These are phyloP conservation scores for Smittia sp. DNA, from an alignment of 2,888 invertebrate species.

Conservation along the genomic window DNA sequence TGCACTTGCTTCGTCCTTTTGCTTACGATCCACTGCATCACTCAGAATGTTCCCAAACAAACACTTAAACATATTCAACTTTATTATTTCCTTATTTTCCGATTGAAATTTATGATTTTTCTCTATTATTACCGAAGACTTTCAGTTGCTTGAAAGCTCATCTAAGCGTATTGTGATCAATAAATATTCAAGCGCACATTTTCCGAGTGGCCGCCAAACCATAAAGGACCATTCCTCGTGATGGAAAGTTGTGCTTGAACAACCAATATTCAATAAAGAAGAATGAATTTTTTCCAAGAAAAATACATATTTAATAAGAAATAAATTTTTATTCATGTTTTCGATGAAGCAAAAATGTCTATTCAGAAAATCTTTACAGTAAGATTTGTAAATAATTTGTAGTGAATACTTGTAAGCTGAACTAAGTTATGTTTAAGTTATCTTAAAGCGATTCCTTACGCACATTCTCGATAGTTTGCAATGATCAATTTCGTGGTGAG, in stretches of 20 bases:
- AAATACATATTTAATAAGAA: constrained; percentile 19
- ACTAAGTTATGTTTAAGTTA: not conserved
- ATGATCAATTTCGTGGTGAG: constrained; percentile 31
- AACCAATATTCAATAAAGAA: constrained; percentile 25
- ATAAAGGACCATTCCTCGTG: not conserved
- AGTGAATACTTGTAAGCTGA: not conserved
- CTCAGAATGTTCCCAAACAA: too few relatives aligned
- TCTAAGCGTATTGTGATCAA: constrained; percentile 40
- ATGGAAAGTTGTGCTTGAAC: constrained; percentile 10
- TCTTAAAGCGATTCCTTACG: too few relatives aligned
- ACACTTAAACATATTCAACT: not conserved
- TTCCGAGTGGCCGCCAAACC: not conserved
- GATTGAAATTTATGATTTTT: constrained; percentile 23
- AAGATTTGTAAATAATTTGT: constrained; percentile 34
- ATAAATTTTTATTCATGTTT: constrained; percentile 36
- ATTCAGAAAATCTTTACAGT: not conserved
- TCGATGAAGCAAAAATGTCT: constrained; percentile 25
- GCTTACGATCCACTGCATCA: too few relatives aligned
- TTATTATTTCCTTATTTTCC: not conserved
- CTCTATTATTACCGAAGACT: constrained; percentile 33
- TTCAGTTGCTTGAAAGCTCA: constrained; percentile 41
- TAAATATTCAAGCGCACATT: constrained; percentile 22
- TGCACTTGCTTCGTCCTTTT: too few relatives aligned
- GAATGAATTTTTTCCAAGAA: constrained; percentile 35
- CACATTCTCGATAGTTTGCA: too few relatives aligned